These are phyloP conservation scores for Dufourea novaeangliae DNA, from an alignment of 1,140 invertebrate genomes.

Conservation along the genomic window DNA sequence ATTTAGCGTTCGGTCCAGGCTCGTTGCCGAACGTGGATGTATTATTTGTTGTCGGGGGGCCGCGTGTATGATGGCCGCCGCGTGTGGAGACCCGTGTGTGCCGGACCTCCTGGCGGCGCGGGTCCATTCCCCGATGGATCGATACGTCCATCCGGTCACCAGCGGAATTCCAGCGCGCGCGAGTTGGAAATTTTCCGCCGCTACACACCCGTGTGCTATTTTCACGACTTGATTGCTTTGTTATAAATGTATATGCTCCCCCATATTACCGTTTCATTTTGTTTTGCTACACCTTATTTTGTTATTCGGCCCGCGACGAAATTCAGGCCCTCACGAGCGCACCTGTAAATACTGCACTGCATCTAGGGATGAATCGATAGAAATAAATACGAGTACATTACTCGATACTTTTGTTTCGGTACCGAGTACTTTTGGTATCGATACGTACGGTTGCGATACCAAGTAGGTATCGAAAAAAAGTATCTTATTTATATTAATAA, in stretches of 20 bases:
- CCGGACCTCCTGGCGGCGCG: slow-evolving; percentile 26
- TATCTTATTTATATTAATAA: too few relatives aligned
- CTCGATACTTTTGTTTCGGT: too few relatives aligned
- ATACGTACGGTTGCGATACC: too few relatives aligned
- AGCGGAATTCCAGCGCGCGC: slow-evolving; percentile 59
- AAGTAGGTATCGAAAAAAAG: too few relatives aligned
- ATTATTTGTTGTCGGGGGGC: slow-evolving; percentile 51
- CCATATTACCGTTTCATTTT: slow-evolving; percentile 42
- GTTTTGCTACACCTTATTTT: slow-evolving; percentile 27
- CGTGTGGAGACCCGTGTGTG: slow-evolving; percentile 24
- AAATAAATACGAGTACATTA: too few relatives aligned
- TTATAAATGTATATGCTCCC: slow-evolving; percentile 51
- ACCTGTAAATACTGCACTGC: not conserved
- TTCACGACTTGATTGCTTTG: slow-evolving; percentile 55
- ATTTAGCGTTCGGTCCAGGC: not conserved
- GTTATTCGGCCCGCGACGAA: slow-evolving; percentile 1
- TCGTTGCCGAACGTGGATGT: slow-evolving; percentile 25
- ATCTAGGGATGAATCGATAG: too few relatives aligned
- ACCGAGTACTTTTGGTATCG: too few relatives aligned
- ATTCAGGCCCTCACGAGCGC: too few relatives aligned
- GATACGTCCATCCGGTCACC: slow-evolving; percentile 64
- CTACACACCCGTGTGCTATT: slow-evolving; percentile 45
- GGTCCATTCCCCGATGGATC: slow-evolving; percentile 61
- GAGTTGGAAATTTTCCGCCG: slow-evolving; percentile 58
- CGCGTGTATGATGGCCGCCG: slow-evolving; percentile 47